Evolutionary conservation across 2,797 vertebrate genomes (phyloP).

Genomic region (Thunnus albacares): DNA sequence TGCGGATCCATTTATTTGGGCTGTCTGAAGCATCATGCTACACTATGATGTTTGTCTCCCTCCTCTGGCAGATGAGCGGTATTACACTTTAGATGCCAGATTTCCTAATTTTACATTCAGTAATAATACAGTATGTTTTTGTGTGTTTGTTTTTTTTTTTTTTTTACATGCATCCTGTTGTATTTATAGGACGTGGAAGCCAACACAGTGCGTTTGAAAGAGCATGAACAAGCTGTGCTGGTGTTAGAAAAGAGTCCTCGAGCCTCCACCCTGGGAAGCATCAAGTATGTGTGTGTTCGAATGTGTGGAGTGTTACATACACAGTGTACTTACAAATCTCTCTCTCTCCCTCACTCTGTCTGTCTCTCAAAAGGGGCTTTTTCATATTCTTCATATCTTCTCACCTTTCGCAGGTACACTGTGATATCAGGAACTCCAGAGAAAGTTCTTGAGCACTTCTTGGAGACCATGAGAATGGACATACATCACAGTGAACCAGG

Average conservation of each 20-base stretch:
- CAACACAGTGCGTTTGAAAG: constrained; percentile 98
- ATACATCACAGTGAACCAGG: constrained; percentile 92
- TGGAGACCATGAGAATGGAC: constrained; percentile 97
- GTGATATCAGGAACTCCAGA: constrained; percentile 98
- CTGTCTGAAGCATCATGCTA: neutral
- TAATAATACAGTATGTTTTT: neutral
- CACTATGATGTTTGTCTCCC: constrained; percentile 67
- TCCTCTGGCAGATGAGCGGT: constrained; percentile 50
- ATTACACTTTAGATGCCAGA: constrained; percentile 15
- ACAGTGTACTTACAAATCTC: neutral
- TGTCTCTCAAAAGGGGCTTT: neutral
- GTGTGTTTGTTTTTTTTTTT: neutral
- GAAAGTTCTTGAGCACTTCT: constrained; percentile 98
- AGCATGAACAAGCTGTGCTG: constrained; percentile 97
- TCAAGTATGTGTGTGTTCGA: constrained; percentile 77
- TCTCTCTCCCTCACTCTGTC: neutral
- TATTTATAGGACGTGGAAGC: constrained; percentile 95
- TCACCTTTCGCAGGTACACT: constrained; percentile 89
- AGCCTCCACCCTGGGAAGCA: constrained; percentile 91
- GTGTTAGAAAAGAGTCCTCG: constrained; percentile 97
- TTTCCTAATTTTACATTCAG: neutral
- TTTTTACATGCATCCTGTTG: constrained; percentile 15
- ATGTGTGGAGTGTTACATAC: neutral
- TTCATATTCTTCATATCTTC: neutral
- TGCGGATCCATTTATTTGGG: neutral